Percentiles rank a stretch among this genome's conserved stretches.
Conservation (phyloP, 2,797 vertebrate genomes). For the Diplodus puntazzo region DNA sequence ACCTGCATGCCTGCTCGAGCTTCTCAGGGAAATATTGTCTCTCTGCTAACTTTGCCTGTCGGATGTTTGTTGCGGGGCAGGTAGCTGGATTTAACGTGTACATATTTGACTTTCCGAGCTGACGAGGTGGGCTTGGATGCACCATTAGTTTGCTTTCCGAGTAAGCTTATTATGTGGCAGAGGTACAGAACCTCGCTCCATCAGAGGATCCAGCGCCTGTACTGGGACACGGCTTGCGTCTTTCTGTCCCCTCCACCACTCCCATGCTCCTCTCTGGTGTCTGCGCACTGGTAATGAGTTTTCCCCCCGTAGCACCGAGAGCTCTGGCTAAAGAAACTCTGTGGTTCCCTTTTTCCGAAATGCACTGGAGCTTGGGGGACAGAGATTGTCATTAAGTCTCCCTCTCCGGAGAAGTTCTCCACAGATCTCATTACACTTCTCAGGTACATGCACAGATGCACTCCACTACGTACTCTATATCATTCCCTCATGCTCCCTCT, state of each 20-base stretch:
- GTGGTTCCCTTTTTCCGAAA: slow-evolving; percentile 56
- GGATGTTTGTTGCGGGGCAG: no score
- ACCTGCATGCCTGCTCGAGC: no score
- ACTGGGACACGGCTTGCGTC: slow-evolving; percentile 37
- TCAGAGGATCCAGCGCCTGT: slow-evolving; percentile 31
- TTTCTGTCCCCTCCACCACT: slow-evolving; percentile 45
- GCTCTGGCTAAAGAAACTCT: slow-evolving; percentile 49
- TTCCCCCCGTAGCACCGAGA: slow-evolving; percentile 44
- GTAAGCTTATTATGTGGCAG: neutral
- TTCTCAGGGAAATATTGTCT: no score
- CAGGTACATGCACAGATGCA: slow-evolving; percentile 59
- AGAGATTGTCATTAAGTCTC: slow-evolving; percentile 64
- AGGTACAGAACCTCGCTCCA: slow-evolving; percentile 11
- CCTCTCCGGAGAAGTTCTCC: slow-evolving; percentile 54
- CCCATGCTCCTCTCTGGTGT: slow-evolving; percentile 57
- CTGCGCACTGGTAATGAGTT: slow-evolving; percentile 71
- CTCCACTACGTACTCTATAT: slow-evolving; percentile 28
- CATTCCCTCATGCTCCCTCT: slow-evolving; percentile 7
- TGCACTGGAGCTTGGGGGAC: slow-evolving; percentile 51
- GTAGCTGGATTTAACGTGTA: neutral
- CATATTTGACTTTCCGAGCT: neutral
- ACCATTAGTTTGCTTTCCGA: slow-evolving; percentile 10
- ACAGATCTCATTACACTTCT: slow-evolving; percentile 72
- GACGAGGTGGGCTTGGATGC: neutral
- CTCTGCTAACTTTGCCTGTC: no score